phyloP scores from a whole-genome alignment of 1,140 invertebrate genomes.

The Polypedilum pembai region DNA sequence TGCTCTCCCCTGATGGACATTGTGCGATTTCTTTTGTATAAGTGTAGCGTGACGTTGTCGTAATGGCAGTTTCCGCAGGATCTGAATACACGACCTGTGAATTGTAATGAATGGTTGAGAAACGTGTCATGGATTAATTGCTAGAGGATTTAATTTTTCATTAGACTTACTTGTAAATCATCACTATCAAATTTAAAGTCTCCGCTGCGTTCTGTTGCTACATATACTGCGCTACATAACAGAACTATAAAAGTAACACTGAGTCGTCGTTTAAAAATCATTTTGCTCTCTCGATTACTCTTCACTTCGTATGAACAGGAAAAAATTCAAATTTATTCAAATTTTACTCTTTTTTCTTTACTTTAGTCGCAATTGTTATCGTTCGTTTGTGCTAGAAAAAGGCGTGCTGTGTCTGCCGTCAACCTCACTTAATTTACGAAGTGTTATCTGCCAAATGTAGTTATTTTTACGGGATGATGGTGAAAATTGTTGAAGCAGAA shows the following conservation, averaged over 20 bases:
- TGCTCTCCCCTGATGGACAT: constrained; percentile 38
- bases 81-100: constrained; percentile 22
- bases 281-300: not conserved
- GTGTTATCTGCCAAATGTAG: not conserved
- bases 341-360: not conserved
- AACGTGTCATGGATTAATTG: not conserved
- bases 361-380: not conserved
- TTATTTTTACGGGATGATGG: not conserved
- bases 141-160: too few species aligned
- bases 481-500: not conserved
- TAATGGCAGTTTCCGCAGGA: constrained; percentile 5
- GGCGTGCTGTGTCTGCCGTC: not conserved
- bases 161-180: constrained; percentile 21
- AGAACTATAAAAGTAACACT: not conserved
- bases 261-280: constrained; percentile 26
- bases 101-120: not conserved
- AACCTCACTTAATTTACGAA: not conserved
- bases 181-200: constrained; percentile 6
- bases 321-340: constrained; percentile 20
- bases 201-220: not conserved
- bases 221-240: not conserved
- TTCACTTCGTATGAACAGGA: not conserved
- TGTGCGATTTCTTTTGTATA: constrained; percentile 40
- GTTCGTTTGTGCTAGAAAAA: not conserved
- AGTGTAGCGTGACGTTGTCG: constrained; percentile 34